Evolutionary conservation across 2,797 vertebrate genomes (phyloP), one percentile per base, ranked within the genome.

Genomic region (Tenualosa thibaudeaui): DNA sequence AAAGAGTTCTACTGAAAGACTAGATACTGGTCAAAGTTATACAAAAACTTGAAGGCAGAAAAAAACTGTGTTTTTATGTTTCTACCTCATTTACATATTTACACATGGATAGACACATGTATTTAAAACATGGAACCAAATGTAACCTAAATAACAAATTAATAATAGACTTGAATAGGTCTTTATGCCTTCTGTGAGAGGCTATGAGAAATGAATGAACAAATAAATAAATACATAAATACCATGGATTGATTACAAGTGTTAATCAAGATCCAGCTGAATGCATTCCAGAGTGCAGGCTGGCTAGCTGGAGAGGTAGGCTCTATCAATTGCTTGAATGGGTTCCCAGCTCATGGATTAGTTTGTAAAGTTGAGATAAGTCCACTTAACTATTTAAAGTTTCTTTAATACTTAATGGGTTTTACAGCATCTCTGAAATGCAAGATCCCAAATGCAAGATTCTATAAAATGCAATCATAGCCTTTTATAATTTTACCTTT

Each of bases 231-330:
- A 78, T 78, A 78, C 46, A 78, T 78, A 78, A 43, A 22, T 78
- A 84, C 85, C 81, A 85, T 68, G 88, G 89, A 94, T 93, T 95
- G 94, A 96, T 96, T 94, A 93, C 94, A 93, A 94, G 94, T 95
- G 93, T 94, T 95, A 95, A 95, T 95, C 93, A 95, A 93, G 93
- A 94, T 93, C 93, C 92, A 89, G 92, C 93, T 94, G 87, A 90
- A 92, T 92, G 90, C 90, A 88, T 91, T 94, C 91, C 89, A 87
- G 91, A 92, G 89, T 91, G 87, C n/a, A n/a, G n/a, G n/a, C n/a
- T 88, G 87, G 89, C 94, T 92, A 84, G 91, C 88, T 86, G 62
- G 83, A 91, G 90, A 92, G 89, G 82, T 54, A 88, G 78, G 89
- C 89, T 91, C 85, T 88, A 89, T 92, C 93, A 91, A 86, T 81